A percentile compares a stretch with the other conserved stretches of the same genome.
Conservation (phyloP, 2,113 vertebrate genomes). For the Neodon shergylaensis region DNA sequence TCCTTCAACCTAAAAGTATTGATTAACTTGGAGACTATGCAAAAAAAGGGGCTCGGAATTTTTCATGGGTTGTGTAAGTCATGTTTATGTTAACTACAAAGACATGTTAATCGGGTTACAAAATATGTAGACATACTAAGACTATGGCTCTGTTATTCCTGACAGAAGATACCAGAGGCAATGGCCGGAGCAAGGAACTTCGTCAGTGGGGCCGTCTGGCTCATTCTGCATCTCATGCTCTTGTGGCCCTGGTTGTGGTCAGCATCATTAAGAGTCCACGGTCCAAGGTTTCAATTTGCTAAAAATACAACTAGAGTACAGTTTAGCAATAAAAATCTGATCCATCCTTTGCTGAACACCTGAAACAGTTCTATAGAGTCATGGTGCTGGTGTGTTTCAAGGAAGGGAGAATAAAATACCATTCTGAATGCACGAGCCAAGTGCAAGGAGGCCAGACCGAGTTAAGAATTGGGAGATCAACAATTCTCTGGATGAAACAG, state of each 20-base stretch:
- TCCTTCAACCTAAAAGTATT: neutral
- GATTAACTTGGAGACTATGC: neutral
- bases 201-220: no score
- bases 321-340: neutral
- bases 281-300: neutral
- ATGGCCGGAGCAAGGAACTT: neutral
- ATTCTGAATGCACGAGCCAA: neutral
- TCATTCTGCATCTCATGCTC: neutral
- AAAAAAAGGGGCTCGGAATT: neutral
- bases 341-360: neutral
- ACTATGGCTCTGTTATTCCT: neutral
- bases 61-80: neutral
- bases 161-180: neutral
- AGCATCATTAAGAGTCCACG: neutral
- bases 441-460: neutral
- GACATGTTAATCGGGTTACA: neutral
- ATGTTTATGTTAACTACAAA: slow-evolving; percentile 2
- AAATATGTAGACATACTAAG: neutral
- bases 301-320: neutral
- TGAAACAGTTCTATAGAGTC: neutral
- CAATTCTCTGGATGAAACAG: neutral
- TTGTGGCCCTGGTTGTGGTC: neutral
- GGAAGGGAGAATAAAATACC: neutral
- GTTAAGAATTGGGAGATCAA: neutral
- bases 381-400: neutral